phyloP scores from a whole-genome alignment of 2,888 invertebrate species.

The Digitonthophagus gazella region DNA sequence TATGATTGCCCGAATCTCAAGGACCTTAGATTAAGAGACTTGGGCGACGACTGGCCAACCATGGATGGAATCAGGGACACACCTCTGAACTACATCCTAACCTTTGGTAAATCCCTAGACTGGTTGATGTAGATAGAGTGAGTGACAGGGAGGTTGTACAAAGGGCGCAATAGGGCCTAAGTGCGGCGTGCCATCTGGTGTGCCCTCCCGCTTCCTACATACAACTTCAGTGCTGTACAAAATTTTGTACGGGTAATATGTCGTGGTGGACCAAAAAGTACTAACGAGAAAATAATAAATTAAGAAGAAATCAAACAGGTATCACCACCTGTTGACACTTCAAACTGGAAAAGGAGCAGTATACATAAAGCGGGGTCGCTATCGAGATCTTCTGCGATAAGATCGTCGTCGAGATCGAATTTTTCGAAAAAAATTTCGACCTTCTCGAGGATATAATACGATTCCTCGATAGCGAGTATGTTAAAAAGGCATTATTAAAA shows the following conservation, averaged over 20 bases:
- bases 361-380: slow-evolving; percentile 37
- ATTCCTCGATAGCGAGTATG: slow-evolving; percentile 41
- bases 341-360: slow-evolving; percentile 6
- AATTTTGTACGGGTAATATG: neutral
- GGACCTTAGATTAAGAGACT: too few species aligned
- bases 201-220: too few species aligned
- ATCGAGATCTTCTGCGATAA: slow-evolving; percentile 42
- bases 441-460: slow-evolving; percentile 44
- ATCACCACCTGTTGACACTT: neutral
- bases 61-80: too few species aligned
- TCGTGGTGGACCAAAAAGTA: neutral
- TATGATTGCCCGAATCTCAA: too few species aligned
- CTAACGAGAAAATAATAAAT: neutral
- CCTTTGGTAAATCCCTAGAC: too few species aligned
- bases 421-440: too few species aligned
- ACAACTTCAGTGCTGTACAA: neutral
- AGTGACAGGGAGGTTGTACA: too few species aligned
- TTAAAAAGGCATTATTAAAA: slow-evolving; percentile 40
- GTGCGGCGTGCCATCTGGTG: too few species aligned
- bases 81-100: too few species aligned
- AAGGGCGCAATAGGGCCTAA: too few species aligned
- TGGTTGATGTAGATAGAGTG: too few species aligned
- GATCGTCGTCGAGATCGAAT: slow-evolving; percentile 39
- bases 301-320: neutral
- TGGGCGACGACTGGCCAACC: too few species aligned